Evolutionary conservation across 2,888 invertebrate species (phyloP).

Genomic region (Tenthredo distinguenda): DNA sequence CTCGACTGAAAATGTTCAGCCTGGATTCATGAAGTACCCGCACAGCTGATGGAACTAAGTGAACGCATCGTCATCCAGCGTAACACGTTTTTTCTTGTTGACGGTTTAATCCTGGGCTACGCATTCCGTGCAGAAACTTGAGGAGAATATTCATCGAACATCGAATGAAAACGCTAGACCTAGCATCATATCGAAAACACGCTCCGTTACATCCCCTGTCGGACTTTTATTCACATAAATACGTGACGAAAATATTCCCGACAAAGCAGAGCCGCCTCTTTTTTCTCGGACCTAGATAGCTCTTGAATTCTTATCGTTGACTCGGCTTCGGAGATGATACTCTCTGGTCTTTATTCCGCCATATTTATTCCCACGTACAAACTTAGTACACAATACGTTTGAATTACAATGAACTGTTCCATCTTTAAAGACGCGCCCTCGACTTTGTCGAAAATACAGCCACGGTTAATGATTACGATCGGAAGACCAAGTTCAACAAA

Average conservation of each 20-base stretch:
- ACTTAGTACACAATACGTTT: neutral
- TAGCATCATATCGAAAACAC: neutral
- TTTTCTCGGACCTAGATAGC: neutral
- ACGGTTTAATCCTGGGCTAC: neutral
- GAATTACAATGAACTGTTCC: neutral
- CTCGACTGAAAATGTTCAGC: neutral
- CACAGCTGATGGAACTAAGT: neutral
- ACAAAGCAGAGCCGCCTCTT: neutral
- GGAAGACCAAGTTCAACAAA: slow-evolving; percentile 9
- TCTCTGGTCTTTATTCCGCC: neutral
- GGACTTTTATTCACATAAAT: neutral
- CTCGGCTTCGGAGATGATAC: neutral
- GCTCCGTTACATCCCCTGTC: neutral
- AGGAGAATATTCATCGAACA: neutral
- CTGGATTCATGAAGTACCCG: neutral
- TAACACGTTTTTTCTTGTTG: neutral
- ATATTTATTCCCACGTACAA: neutral
- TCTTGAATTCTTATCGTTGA: neutral
- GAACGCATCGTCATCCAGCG: neutral
- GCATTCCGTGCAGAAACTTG: neutral
- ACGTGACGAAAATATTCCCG: slow-evolving; percentile 1
- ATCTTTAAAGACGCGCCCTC: neutral
- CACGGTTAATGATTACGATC: neutral
- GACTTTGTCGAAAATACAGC: neutral
- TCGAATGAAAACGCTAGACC: neutral